Evolutionary conservation across 1,140 invertebrate species (phyloP), one percentile per base, ranked within the genome.

Genomic region (Drosophila repletoides): DNA sequence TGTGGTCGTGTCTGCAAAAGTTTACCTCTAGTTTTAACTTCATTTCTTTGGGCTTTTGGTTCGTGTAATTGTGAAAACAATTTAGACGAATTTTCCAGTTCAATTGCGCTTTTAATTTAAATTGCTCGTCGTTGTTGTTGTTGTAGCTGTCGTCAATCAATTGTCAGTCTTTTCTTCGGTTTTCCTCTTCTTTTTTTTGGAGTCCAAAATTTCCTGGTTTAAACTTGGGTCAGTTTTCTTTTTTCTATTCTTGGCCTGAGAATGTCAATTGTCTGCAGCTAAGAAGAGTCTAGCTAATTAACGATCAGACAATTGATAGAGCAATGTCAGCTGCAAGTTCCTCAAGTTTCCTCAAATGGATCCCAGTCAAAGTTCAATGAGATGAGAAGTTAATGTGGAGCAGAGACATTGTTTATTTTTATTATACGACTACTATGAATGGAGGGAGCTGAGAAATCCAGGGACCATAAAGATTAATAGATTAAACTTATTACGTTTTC

Each of bases 81-180:
- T 84, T 84, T 84, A 63, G 71, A 68, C 81, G 76, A 86, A 87
- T 86, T 86, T 86, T 86, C 80, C 81, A 86, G 72, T 86, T 86
- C 76, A 86, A 86, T 86, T 86, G 80, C 80, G 81, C 76, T 87
- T 86, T 86, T 86, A 86, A 86, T 86, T 84, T 86, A 86, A 84
- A 84, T 86, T 84, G 69, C 77, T 46, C 40, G 15, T 19, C 9
- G n/a, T 36, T 33, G 41, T 22, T 49, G 34, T 46, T 53, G 31
- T 51, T 43, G 41, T 49, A 12, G 31, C 31, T 56, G 59, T 49
- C 33, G 40, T 31, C 28, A 49, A 76, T 83, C 74, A 84, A 72
- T 68, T 84, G 74, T 84, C 80, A 79, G 65, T 66, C 51, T 33
- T 33, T 3, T 33, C 40, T 31, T 19, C n/a, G n/a, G n/a, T 10